Conservation (phyloP, 2,888 invertebrate genomes). For the Notocelia uddmanniana region DNA sequence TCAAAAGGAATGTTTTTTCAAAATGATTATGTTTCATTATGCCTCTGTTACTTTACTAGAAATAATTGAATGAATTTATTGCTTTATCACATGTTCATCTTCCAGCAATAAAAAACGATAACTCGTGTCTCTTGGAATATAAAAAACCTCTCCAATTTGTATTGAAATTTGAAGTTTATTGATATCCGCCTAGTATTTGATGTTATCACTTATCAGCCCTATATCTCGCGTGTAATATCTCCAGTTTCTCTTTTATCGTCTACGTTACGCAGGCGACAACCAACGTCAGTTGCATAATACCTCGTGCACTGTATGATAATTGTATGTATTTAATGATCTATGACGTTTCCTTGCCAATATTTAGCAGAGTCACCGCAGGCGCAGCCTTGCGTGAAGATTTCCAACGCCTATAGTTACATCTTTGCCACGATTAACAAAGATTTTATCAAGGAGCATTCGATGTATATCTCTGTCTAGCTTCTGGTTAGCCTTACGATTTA, state of each 20-base stretch:
- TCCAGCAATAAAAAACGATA: background rate
- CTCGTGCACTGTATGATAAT: slow-evolving; percentile 44
- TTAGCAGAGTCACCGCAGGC: background rate
- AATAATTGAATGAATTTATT: background rate
- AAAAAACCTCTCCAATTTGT: background rate
- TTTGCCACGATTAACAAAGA: background rate
- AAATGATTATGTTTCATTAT: background rate
- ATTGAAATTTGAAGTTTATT: background rate
- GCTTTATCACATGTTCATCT: background rate
- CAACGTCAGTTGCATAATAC: slow-evolving; percentile 27
- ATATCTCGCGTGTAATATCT: slow-evolving; percentile 4
- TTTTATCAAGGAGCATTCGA: slow-evolving; percentile 3
- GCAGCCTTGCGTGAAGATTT: slow-evolving; percentile 6
- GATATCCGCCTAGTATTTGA: slow-evolving; percentile 1
- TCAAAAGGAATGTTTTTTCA: background rate
- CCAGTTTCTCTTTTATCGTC: slow-evolving; percentile 36
- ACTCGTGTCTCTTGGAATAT: background rate
- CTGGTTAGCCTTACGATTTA: background rate
- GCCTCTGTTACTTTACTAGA: background rate
- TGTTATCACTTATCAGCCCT: slow-evolving; percentile 15
- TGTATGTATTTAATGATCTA: slow-evolving; percentile 42
- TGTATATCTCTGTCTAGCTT: slow-evolving; percentile 1
- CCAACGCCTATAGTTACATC: slow-evolving; percentile 1
- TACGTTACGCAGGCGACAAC: slow-evolving; percentile 26
- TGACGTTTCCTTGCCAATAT: slow-evolving; percentile 39